A percentile compares a stretch with the other conserved stretches of the same genome.
Conservation (phyloP, 1,140 invertebrate genomes). For the Mactra quadrangularis region DNA sequence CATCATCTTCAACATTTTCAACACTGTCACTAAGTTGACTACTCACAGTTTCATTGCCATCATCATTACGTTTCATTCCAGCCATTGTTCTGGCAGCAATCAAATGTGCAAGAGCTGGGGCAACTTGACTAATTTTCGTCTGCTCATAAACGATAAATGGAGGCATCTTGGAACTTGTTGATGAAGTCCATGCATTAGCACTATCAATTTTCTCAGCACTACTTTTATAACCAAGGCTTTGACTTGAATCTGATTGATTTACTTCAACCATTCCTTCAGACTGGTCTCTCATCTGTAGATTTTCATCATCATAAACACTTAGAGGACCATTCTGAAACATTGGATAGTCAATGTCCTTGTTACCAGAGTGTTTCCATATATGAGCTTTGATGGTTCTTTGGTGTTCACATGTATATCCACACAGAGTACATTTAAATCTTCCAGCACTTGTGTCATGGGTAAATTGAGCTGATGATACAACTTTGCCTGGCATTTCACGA, state of each 20-base stretch:
- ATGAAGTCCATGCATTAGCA: background rate
- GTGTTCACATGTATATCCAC: conserved; percentile 82
- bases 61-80: conserved; percentile 41
- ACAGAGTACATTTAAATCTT: conserved; percentile 80
- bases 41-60: background rate
- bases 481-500: conserved; percentile 58
- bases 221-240: background rate
- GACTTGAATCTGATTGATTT: background rate
- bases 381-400: conserved; percentile 84
- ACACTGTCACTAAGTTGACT: background rate
- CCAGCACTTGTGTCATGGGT: conserved; percentile 73
- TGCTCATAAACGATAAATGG: conserved; percentile 54
- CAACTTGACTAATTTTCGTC: conserved; percentile 59
- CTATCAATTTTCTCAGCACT: background rate
- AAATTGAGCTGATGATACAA: conserved; percentile 65
- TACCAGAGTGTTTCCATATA: conserved; percentile 83
- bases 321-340: conserved; percentile 83
- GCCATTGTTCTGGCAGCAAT: conserved; percentile 65
- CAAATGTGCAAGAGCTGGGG: conserved; percentile 66
- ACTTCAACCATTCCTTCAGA: conserved; percentile 7
- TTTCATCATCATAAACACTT: conserved; percentile 79
- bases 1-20: conserved; percentile 8
- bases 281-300: background rate
- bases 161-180: conserved; percentile 11
- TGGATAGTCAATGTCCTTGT: conserved; percentile 82